These are phyloP conservation scores for Onychomys arenicola DNA, from an alignment of 2,797 vertebrate species.

Conservation along the genomic window DNA sequence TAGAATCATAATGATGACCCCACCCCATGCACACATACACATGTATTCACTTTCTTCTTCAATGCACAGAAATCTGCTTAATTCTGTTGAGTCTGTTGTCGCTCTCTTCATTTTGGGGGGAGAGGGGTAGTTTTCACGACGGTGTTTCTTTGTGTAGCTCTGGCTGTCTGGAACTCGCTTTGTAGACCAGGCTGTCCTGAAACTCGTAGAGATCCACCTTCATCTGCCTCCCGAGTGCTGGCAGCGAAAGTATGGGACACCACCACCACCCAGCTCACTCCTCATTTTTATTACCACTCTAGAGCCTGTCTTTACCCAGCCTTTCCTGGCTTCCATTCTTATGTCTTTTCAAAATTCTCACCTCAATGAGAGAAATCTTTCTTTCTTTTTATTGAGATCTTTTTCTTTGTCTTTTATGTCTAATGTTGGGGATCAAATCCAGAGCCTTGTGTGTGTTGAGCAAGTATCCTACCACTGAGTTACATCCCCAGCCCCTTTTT, in stretches of 20 bases:
- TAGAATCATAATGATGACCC: too few species aligned
- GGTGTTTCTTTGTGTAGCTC: too few species aligned
- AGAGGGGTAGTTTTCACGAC: too few species aligned
- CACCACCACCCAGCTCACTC: too few species aligned
- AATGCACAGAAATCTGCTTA: neutral
- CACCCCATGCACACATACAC: neutral
- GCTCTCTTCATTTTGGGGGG: neutral
- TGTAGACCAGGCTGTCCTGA: too few species aligned
- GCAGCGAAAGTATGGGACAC: too few species aligned
- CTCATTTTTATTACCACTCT: neutral
- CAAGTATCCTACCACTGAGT: neutral
- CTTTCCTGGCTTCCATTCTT: neutral
- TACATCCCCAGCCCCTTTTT: neutral
- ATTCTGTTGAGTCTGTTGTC: neutral
- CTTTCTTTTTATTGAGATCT: neutral
- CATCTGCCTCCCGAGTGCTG: too few species aligned
- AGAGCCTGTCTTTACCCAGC: neutral
- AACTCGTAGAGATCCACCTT: too few species aligned
- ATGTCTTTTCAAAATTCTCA: neutral
- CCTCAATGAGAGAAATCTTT: neutral
- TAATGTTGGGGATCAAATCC: neutral
- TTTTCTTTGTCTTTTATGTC: neutral
- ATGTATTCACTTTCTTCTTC: neutral
- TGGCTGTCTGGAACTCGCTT: too few species aligned
- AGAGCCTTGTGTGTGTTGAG: neutral